Evolutionary conservation across 2,888 invertebrate species (phyloP).

Genomic region (Drosophila subquinaria): DNA sequence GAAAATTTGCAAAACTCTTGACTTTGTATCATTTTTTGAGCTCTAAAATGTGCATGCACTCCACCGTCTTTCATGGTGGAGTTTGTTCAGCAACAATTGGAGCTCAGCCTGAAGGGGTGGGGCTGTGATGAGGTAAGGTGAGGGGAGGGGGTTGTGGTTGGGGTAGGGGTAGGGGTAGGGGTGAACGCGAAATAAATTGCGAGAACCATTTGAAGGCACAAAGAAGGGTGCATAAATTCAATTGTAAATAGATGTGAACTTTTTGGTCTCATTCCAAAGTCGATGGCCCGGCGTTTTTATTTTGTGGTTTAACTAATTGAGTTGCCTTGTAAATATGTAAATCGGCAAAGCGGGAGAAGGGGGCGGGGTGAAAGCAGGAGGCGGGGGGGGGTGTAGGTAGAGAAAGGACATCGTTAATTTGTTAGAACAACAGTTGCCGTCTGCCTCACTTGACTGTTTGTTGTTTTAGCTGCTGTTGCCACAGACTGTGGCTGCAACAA

Average conservation of each 20-base stretch:
- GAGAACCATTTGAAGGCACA: slow-evolving; percentile 47
- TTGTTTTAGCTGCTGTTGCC: slow-evolving; percentile 49
- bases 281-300: slow-evolving; percentile 69
- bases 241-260: slow-evolving; percentile 79
- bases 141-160: neutral
- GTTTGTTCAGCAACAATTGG: slow-evolving; percentile 37
- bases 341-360: slow-evolving; percentile 36
- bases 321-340: slow-evolving; percentile 83
- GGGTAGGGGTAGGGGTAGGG: neutral
- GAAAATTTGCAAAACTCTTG: too few relatives aligned
- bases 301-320: slow-evolving; percentile 86
- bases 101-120: slow-evolving; percentile 1
- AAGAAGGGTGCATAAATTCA: slow-evolving; percentile 85
- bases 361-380: neutral
- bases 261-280: slow-evolving; percentile 26
- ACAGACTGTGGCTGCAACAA: slow-evolving; percentile 21
- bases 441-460: slow-evolving; percentile 40
- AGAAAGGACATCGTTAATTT: slow-evolving; percentile 68
- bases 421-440: slow-evolving; percentile 65
- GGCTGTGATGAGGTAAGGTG: neutral
- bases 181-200: slow-evolving; percentile 47
- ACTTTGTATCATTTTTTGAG: too few relatives aligned
- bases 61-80: slow-evolving; percentile 48
- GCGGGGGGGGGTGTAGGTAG: neutral
- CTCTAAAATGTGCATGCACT: neutral